phyloP scores from a whole-genome alignment of 2,888 invertebrate species.

The Rhyacophila evoluta region DNA sequence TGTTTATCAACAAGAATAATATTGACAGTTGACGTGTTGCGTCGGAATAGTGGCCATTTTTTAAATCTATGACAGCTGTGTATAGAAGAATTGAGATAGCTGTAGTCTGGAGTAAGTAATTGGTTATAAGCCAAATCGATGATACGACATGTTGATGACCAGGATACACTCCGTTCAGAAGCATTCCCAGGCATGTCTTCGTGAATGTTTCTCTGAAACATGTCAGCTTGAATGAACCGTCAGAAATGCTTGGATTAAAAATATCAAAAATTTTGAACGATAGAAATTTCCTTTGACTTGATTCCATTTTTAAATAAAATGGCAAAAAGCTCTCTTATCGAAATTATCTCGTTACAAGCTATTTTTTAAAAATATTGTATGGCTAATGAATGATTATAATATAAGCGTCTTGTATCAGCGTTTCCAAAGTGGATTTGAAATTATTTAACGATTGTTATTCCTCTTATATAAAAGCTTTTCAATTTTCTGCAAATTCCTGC shows the following conservation, averaged over 20 bases:
- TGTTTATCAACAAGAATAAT: conserved; percentile 38
- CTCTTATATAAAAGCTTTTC: too few species aligned
- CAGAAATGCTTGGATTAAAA: neutral
- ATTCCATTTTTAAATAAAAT: neutral
- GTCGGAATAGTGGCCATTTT: conserved; percentile 35
- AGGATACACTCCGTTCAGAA: conserved; percentile 36
- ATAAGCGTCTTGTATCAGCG: too few species aligned
- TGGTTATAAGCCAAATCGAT: conserved; percentile 17
- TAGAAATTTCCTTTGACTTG: neutral
- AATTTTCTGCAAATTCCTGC: too few species aligned
- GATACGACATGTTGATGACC: neutral
- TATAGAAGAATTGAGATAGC: conserved; percentile 27
- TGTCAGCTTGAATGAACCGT: neutral
- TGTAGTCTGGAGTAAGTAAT: neutral
- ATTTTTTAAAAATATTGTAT: too few species aligned
- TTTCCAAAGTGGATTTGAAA: too few species aligned
- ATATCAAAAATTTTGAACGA: neutral
- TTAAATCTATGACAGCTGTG: conserved; percentile 28
- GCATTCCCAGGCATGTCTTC: conserved; percentile 27
- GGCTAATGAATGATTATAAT: too few species aligned
- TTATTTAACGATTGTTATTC: too few species aligned
- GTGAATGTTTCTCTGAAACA: conserved; percentile 26
- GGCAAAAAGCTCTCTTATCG: too few species aligned
- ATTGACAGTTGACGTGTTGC: conserved; percentile 50
- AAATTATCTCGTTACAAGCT: too few species aligned